Evolutionary conservation across 2,797 vertebrate species (phyloP).

Genomic region (Takifugu ocellatus): DNA sequence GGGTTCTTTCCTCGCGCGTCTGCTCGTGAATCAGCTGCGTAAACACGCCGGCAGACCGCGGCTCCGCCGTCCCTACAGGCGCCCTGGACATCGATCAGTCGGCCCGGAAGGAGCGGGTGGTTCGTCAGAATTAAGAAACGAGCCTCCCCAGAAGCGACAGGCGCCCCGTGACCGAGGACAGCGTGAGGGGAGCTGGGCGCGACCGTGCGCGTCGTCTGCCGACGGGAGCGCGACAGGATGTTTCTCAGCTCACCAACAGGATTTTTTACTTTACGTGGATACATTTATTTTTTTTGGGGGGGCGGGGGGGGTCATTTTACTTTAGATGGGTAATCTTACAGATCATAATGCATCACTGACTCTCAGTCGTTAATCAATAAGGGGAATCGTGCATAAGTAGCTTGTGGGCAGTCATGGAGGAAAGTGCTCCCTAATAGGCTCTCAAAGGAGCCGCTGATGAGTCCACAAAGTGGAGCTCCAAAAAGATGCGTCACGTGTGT

Average conservation of each 20-base stretch:
- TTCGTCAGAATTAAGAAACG: neutral
- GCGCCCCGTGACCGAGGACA: conserved; percentile 25
- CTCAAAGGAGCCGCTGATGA: conserved; percentile 23
- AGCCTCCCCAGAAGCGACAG: neutral
- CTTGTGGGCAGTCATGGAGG: conserved; percentile 65
- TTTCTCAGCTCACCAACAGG: too few relatives aligned
- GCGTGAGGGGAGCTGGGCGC: neutral
- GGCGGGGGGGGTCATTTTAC: neutral
- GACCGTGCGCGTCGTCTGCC: neutral
- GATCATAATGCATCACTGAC: conserved; percentile 29
- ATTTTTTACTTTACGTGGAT: too few relatives aligned
- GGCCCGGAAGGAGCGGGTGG: conserved; percentile 9
- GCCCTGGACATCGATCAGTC: conserved; percentile 46
- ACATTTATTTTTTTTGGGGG: too few relatives aligned
- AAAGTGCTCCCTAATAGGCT: conserved; percentile 57
- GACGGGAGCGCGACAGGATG: too few relatives aligned
- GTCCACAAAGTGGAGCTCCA: conserved; percentile 5
- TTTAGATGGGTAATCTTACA: conserved; percentile 3
- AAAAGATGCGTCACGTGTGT: conserved; percentile 20
- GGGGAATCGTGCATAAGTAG: conserved; percentile 48
- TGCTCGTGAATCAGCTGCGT: neutral
- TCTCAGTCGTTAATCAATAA: conserved; percentile 56
- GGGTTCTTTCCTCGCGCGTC: neutral
- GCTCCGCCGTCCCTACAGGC: conserved; percentile 37
- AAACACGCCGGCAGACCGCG: conserved; percentile 11